phyloP scores from a whole-genome alignment of 2,888 invertebrate species.

The Gasteruption jaculator region DNA sequence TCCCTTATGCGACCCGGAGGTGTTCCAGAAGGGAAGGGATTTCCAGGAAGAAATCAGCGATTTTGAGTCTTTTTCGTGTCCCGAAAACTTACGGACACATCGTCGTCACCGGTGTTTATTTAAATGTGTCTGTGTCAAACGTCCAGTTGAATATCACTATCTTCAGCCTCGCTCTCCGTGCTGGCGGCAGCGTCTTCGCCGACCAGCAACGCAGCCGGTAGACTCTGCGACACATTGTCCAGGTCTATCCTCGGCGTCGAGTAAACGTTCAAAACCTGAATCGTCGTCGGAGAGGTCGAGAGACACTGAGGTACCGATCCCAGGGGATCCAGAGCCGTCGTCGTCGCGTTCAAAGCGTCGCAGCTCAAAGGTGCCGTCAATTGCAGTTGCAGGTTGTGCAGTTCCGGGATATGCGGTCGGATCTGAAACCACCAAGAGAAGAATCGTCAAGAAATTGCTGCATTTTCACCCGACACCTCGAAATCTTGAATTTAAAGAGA shows the following conservation, averaged over 20 bases:
- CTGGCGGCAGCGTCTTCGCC: constrained; percentile 50
- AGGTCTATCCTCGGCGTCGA: constrained; percentile 48
- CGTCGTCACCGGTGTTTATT: too few species aligned
- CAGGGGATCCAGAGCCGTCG: constrained; percentile 44
- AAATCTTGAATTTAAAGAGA: not conserved
- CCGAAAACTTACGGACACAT: too few species aligned
- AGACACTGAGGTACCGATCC: constrained; percentile 46
- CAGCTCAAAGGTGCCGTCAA: constrained; percentile 45
- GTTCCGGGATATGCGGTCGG: constrained; percentile 64
- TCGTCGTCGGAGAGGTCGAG: constrained; percentile 46
- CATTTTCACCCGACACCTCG: constrained; percentile 1
- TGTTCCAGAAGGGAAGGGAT: too few species aligned
- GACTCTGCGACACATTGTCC: constrained; percentile 48
- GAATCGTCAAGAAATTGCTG: not conserved
- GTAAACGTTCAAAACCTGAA: constrained; percentile 50
- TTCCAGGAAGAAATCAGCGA: too few species aligned
- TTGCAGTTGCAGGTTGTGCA: constrained; percentile 61
- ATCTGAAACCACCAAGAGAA: constrained; percentile 54
- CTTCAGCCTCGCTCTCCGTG: constrained; percentile 50
- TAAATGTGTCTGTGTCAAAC: too few species aligned
- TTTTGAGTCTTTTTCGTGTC: too few species aligned
- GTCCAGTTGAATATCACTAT: constrained; percentile 52
- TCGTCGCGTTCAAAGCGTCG: constrained; percentile 33
- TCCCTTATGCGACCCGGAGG: too few species aligned
- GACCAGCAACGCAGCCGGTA: constrained; percentile 50